phyloP scores from a whole-genome alignment of 2,888 invertebrate species.

The Melanostoma scalare region DNA sequence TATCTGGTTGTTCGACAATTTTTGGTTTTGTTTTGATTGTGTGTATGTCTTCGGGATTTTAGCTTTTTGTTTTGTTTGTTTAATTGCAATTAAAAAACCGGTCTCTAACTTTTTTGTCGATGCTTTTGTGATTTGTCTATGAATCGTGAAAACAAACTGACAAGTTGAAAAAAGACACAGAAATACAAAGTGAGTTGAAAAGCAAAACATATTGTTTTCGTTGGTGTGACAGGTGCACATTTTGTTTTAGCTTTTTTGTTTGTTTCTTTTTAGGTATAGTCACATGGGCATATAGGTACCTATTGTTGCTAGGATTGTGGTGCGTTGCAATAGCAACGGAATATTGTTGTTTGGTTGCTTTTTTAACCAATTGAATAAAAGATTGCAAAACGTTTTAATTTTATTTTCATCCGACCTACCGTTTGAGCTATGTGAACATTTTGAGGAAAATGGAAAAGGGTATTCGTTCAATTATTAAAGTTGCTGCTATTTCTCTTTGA shows the following conservation, averaged over 20 bases:
- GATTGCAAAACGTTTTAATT: conserved; percentile 3
- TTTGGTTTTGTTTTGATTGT: not conserved
- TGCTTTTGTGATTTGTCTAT: conserved; percentile 42
- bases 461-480: no score
- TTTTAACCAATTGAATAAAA: not conserved
- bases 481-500: no score
- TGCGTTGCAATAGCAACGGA: conserved; percentile 57
- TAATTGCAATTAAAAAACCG: conserved; percentile 19
- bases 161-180: conserved; percentile 19
- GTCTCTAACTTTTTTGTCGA: not conserved
- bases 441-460: no score
- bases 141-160: conserved; percentile 39
- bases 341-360: conserved; percentile 50
- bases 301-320: not conserved
- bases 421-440: not conserved
- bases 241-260: not conserved
- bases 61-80: conserved; percentile 23
- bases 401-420: conserved; percentile 15
- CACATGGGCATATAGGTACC: no score
- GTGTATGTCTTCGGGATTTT: conserved; percentile 9
- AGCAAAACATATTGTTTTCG: conserved; percentile 8
- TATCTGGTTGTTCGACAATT: conserved; percentile 8
- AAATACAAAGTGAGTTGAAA: conserved; percentile 41
- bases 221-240: conserved; percentile 39
- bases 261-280: no score